These are phyloP conservation scores for Kryptopterus vitreolus DNA, from an alignment of 2,797 vertebrate genomes.

Conservation along the genomic window DNA sequence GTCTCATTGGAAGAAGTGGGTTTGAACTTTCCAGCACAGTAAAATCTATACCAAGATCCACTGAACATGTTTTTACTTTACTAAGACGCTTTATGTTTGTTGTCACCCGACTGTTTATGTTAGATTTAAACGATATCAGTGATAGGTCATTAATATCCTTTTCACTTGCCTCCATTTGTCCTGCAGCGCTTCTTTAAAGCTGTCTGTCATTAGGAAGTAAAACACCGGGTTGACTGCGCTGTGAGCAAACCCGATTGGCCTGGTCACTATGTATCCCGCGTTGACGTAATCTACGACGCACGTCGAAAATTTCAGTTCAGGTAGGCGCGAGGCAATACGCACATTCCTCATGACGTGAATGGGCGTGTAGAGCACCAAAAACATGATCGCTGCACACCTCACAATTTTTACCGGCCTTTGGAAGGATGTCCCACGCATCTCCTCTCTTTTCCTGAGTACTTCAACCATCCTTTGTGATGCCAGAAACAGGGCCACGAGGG, in stretches of 20 bases:
- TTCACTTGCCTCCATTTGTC: slow-evolving; percentile 61
- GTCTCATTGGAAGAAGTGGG: background rate
- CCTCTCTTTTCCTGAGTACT: slow-evolving; percentile 72
- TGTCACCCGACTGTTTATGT: background rate
- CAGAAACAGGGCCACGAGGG: slow-evolving; percentile 76
- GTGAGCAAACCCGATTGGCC: slow-evolving; percentile 85
- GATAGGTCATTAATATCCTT: slow-evolving; percentile 13
- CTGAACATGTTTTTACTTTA: background rate
- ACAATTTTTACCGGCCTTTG: slow-evolving; percentile 76
- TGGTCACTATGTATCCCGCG: slow-evolving; percentile 72
- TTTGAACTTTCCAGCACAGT: background rate
- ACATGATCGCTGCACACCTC: slow-evolving; percentile 69
- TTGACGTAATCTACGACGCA: slow-evolving; percentile 61
- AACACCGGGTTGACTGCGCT: slow-evolving; percentile 87
- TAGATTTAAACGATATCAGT: background rate
- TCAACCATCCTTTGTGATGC: slow-evolving; percentile 75
- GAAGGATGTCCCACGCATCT: slow-evolving; percentile 57
- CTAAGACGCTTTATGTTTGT: slow-evolving; percentile 39
- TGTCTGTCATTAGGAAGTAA: slow-evolving; percentile 89
- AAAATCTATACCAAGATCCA: background rate
- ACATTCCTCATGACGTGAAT: slow-evolving; percentile 89
- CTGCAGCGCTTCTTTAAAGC: slow-evolving; percentile 80
- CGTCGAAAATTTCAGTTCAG: accelerated
- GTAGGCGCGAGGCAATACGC: slow-evolving; percentile 68
- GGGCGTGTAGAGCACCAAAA: slow-evolving; percentile 84